These are phyloP conservation scores for Mus spicilegus DNA, from an alignment of 2,113 vertebrate genomes.

Conservation along the genomic window DNA sequence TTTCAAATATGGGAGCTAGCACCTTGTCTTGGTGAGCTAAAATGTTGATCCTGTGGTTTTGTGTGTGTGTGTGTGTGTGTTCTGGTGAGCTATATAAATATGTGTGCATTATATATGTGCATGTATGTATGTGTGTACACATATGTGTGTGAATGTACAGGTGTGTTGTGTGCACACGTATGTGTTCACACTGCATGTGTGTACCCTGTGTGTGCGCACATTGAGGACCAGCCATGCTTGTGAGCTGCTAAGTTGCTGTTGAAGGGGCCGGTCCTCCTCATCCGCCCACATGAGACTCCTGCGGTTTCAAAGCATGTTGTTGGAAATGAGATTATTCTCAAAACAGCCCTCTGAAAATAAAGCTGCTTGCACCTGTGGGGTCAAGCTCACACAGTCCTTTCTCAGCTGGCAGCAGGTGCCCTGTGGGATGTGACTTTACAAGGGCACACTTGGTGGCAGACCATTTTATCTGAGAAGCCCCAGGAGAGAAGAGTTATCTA, in stretches of 20 bases:
- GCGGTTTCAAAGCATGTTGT: background rate
- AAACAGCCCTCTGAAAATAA: background rate
- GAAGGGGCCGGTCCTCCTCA: background rate
- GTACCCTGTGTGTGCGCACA: background rate
- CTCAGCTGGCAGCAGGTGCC: background rate
- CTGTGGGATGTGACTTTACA: background rate
- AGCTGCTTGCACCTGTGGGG: background rate
- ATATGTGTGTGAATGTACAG: background rate
- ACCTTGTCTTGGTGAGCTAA: background rate
- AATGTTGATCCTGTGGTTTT: background rate
- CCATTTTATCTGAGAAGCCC: background rate
- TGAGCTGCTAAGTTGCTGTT: background rate
- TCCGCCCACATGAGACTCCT: background rate
- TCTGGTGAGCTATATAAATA: too few species aligned
- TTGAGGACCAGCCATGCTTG: background rate
- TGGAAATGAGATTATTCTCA: background rate
- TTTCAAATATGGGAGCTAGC: background rate
- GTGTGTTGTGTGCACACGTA: background rate
- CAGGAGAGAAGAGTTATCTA: background rate
- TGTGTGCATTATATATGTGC: background rate
- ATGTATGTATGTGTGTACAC: too few species aligned
- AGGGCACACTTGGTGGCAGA: background rate
- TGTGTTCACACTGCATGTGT: background rate
- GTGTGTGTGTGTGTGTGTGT: background rate
- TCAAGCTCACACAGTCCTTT: background rate